A percentile compares a stretch with the other conserved stretches of the same genome.
phyloP scores from a whole-genome alignment of 2,888 invertebrate species.

The Neoaliturus tenellus region DNA sequence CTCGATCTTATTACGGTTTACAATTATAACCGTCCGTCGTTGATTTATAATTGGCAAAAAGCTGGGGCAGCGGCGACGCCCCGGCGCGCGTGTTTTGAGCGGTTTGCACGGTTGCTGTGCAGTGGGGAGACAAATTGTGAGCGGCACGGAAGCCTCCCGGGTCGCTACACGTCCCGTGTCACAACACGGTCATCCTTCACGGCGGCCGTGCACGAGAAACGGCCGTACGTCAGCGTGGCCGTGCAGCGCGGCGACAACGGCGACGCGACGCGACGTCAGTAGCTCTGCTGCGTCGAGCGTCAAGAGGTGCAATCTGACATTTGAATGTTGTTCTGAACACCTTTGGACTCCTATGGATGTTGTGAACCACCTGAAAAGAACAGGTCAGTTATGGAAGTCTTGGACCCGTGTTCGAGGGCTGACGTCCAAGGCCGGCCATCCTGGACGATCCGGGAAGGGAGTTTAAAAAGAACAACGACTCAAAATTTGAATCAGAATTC shows the following conservation, averaged over 20 bases:
- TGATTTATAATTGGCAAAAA: constrained; percentile 41
- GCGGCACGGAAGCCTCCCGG: constrained; percentile 33
- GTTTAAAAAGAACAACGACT: too few species aligned
- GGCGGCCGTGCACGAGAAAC: not conserved
- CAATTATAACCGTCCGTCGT: not conserved
- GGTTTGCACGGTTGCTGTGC: constrained; percentile 24
- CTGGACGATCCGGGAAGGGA: too few species aligned
- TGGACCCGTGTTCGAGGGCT: too few species aligned
- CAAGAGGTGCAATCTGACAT: too few species aligned
- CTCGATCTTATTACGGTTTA: constrained; percentile 20
- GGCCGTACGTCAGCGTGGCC: not conserved
- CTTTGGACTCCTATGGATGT: too few species aligned
- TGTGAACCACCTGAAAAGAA: too few species aligned
- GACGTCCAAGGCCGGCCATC: too few species aligned
- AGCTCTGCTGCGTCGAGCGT: too few species aligned
- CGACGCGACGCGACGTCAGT: not conserved
- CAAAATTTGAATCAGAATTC: too few species aligned
- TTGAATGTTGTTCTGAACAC: too few species aligned
- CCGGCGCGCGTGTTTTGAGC: constrained; percentile 28
- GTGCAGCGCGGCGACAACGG: too few species aligned
- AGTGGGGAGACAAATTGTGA: constrained; percentile 9
- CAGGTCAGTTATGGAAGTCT: too few species aligned
- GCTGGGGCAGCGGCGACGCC: not conserved
- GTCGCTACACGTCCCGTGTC: constrained; percentile 27
- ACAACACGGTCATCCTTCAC: constrained; percentile 16